Percentiles rank a stretch among this genome's conserved stretches.
Conservation (phyloP, 2,888 invertebrate genomes). For the Gandaritis pyraliata region DNA sequence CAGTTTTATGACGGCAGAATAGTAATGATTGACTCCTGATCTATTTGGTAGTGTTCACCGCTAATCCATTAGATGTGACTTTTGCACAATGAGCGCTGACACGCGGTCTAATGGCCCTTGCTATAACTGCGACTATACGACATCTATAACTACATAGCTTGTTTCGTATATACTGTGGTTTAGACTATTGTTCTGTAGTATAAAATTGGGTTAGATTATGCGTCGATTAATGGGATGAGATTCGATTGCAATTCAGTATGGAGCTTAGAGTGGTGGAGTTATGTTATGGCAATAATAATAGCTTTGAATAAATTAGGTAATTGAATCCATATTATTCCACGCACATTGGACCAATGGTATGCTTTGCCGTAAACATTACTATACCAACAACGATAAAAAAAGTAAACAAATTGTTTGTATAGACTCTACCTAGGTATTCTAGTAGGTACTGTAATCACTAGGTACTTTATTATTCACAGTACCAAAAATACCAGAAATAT, state of each 20-base stretch:
- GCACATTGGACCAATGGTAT: too few relatives aligned
- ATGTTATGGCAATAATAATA: slow-evolving; percentile 14
- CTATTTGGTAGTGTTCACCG: slow-evolving; percentile 47
- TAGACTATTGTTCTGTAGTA: slow-evolving; percentile 36
- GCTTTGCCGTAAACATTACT: too few relatives aligned
- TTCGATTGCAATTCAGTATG: slow-evolving; percentile 12
- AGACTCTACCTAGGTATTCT: too few relatives aligned
- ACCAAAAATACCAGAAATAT: slow-evolving; percentile 11
- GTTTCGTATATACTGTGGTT: slow-evolving; percentile 29
- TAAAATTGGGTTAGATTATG: slow-evolving; percentile 28
- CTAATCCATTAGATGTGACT: slow-evolving; percentile 80
- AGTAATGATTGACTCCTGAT: slow-evolving; percentile 2
- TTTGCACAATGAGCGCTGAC: slow-evolving; percentile 67
- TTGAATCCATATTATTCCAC: background rate
- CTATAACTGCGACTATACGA: slow-evolving; percentile 23
- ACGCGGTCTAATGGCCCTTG: slow-evolving; percentile 49
- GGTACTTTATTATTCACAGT: background rate
- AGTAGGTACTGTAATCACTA: background rate
- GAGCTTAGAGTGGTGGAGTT: slow-evolving; percentile 11
- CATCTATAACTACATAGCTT: slow-evolving; percentile 18
- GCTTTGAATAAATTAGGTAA: slow-evolving; percentile 8
- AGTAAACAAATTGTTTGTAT: too few relatives aligned
- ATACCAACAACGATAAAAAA: too few relatives aligned
- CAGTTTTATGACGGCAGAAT: too few relatives aligned
- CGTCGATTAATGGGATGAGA: slow-evolving; percentile 24